phyloP scores from a whole-genome alignment of 2,888 invertebrate species.

The Leptinotarsa haldemani region DNA sequence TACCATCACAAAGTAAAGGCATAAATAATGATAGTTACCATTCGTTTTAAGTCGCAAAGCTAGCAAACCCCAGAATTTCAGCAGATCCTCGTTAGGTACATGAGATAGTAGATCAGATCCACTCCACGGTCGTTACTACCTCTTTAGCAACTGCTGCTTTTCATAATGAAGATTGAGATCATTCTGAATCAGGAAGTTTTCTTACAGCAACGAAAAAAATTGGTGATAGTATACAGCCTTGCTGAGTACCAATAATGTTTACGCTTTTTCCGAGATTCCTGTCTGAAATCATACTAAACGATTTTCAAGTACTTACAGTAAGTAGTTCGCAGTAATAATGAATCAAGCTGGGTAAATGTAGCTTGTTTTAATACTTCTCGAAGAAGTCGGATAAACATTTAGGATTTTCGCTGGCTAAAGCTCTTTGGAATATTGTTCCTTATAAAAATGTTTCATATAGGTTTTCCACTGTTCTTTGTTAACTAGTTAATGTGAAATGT shows the following conservation, averaged over 20 bases:
- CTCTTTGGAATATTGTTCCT: not conserved
- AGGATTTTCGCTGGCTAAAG: not conserved
- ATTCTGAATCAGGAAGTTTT: too few species aligned
- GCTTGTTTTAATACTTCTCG: not conserved
- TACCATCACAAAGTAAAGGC: not conserved
- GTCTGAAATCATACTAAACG: not conserved
- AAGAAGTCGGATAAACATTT: not conserved
- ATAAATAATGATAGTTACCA: conserved; percentile 28
- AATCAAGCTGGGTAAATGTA: not conserved
- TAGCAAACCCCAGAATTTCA: not conserved
- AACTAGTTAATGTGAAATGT: too few species aligned
- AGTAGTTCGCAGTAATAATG: not conserved
- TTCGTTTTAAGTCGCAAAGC: conserved; percentile 23
- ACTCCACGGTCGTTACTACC: not conserved
- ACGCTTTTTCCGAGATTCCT: not conserved
- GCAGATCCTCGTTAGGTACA: not conserved
- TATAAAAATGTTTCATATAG: not conserved
- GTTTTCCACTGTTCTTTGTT: too few species aligned
- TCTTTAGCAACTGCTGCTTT: too few species aligned
- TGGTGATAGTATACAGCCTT: not conserved
- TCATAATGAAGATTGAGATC: too few species aligned
- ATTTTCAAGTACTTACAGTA: conserved; percentile 28
- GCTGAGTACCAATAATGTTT: not conserved
- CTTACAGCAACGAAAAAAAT: not conserved
- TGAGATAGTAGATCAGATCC: not conserved